A percentile compares a stretch with the other conserved stretches of the same genome.
Evolutionary conservation across 2,797 vertebrate species (phyloP).

Genomic region (Scolopax rusticola): DNA sequence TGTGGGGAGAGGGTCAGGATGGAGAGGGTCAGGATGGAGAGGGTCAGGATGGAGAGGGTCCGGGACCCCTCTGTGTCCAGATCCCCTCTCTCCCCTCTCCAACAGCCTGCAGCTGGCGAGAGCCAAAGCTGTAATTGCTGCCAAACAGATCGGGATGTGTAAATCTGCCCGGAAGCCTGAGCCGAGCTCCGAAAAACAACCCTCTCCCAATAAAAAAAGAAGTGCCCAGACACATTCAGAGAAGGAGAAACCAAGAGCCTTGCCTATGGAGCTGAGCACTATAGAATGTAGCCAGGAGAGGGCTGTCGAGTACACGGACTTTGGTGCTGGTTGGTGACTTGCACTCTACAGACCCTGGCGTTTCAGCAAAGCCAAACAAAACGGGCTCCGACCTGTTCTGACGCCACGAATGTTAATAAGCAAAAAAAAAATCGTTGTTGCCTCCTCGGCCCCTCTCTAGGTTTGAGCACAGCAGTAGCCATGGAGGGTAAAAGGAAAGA

Average conservation of each 20-base stretch:
- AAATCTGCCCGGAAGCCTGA: not conserved
- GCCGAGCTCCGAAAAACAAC: not conserved
- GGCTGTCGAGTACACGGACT: not conserved
- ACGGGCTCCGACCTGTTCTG: accelerated
- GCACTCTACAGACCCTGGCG: not conserved
- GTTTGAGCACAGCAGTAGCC: not conserved
- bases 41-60: accelerated
- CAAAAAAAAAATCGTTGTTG: not conserved
- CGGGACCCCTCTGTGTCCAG: not conserved
- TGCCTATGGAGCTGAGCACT: accelerated
- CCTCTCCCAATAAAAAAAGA: not conserved
- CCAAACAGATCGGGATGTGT: accelerated
- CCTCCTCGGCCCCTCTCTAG: not conserved
- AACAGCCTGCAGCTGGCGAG: not conserved
- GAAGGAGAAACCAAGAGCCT: accelerated
- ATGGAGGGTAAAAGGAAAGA: not conserved
- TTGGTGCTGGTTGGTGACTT: accelerated
- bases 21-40: no score
- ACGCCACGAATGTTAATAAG: not conserved
- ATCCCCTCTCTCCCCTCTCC: not conserved
- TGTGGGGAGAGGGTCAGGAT: accelerated
- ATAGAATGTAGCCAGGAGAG: slow-evolving; percentile 13
- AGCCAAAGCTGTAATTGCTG: not conserved
- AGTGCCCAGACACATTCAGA: accelerated
- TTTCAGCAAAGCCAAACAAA: not conserved